These are phyloP conservation scores for Tenebrio molitor DNA, from an alignment of 1,140 invertebrate species.

Conservation along the genomic window DNA sequence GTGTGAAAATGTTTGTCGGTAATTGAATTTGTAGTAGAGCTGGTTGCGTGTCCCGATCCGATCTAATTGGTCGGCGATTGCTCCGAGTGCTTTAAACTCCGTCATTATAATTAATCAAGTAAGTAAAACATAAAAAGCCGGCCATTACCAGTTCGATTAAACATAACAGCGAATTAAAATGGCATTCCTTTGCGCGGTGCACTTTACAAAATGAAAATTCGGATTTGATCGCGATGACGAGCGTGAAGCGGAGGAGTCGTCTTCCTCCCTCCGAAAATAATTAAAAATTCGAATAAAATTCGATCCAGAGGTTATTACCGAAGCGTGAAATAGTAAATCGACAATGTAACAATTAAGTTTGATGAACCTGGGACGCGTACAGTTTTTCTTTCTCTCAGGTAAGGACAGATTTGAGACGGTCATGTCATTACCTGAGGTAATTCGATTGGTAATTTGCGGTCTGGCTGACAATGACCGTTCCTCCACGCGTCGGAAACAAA, in stretches of 20 bases:
- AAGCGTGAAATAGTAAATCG: slow-evolving; percentile 45
- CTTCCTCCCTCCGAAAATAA: slow-evolving; percentile 15
- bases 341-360: slow-evolving; percentile 47
- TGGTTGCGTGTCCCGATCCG: slow-evolving; percentile 22
- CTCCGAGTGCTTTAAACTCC: slow-evolving; percentile 8
- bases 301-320: slow-evolving; percentile 39
- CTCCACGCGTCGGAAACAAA: slow-evolving; percentile 61
- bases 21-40: slow-evolving; percentile 13
- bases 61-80: slow-evolving; percentile 24
- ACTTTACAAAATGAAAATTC: slow-evolving; percentile 7
- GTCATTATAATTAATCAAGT: slow-evolving; percentile 33
- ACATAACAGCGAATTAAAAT: slow-evolving; percentile 9
- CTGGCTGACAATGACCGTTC: slow-evolving; percentile 58
- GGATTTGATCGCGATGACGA: neutral
- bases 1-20: slow-evolving; percentile 6
- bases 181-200: neutral
- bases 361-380: slow-evolving; percentile 37
- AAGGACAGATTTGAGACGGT: slow-evolving; percentile 52
- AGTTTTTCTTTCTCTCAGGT: slow-evolving; percentile 32
- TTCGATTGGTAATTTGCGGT: slow-evolving; percentile 62
- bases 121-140: slow-evolving; percentile 20
- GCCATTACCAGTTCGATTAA: neutral
- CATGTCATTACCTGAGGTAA: slow-evolving; percentile 59
- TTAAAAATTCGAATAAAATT: slow-evolving; percentile 38
- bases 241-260: neutral